These are phyloP conservation scores for Hyperopisus bebe DNA, from an alignment of 2,113 vertebrate species.

Conservation along the genomic window DNA sequence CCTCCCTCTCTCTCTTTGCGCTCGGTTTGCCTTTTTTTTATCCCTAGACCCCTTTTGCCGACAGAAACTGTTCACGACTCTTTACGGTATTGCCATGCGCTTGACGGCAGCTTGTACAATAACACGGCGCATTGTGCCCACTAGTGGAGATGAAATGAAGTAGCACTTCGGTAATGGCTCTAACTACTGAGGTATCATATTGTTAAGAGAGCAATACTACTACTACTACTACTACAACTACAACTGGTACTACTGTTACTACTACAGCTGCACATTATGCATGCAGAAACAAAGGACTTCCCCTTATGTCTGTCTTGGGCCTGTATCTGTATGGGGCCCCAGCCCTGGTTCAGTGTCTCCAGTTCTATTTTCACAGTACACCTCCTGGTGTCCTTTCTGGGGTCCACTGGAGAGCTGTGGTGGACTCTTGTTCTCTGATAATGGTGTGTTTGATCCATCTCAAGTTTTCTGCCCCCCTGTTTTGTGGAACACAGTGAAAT, in stretches of 20 bases:
- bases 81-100: not conserved
- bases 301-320: not conserved
- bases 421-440: not conserved
- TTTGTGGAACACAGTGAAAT: not conserved
- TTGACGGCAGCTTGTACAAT: slow-evolving; percentile 8
- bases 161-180: not conserved
- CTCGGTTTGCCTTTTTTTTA: not conserved
- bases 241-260: not conserved
- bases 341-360: not conserved
- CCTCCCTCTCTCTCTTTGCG: not conserved
- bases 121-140: not conserved
- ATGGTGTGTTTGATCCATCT: not conserved
- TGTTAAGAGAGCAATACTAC: not conserved
- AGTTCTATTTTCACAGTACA: not conserved
- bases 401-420: not conserved
- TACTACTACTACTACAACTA: not conserved
- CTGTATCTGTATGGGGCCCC: not conserved
- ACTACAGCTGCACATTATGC: not conserved
- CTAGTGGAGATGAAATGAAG: not conserved
- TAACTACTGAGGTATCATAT: not conserved
- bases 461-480: not conserved
- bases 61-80: not conserved
- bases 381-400: not conserved
- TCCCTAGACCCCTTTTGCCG: not conserved
- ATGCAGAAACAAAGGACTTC: not conserved